Conservation (phyloP, 2,888 invertebrate genomes). For the Omphaloscelis lunosa region DNA sequence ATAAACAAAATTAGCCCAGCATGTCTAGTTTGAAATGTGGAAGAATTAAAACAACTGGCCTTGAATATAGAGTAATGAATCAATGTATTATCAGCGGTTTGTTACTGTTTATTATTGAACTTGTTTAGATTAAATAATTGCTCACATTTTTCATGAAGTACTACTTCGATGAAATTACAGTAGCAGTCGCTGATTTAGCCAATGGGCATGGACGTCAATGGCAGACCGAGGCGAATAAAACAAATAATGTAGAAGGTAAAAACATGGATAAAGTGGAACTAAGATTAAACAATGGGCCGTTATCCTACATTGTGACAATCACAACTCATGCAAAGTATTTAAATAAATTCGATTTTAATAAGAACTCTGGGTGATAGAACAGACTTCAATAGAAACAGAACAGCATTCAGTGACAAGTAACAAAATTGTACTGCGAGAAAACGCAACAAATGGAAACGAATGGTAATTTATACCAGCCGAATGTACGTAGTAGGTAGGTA, state of each 20-base stretch:
- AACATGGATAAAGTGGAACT: not conserved
- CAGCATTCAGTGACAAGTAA: not conserved
- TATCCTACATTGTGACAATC: not conserved
- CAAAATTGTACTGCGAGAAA: slow-evolving; percentile 13
- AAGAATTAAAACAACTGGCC: slow-evolving; percentile 37
- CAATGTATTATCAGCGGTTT: slow-evolving; percentile 37
- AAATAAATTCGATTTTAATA: not conserved
- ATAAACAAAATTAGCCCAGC: slow-evolving; percentile 29
- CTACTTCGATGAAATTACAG: not conserved
- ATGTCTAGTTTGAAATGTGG: slow-evolving; percentile 35
- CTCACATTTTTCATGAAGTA: slow-evolving; percentile 1
- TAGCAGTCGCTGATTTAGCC: not conserved
- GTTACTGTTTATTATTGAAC: slow-evolving; percentile 19
- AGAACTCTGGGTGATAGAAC: not conserved
- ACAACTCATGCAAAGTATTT: slow-evolving; percentile 5
- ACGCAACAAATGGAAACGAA: slow-evolving; percentile 1
- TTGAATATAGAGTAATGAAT: slow-evolving; percentile 39
- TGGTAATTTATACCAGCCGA: slow-evolving; percentile 27
- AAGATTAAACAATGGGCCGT: not conserved
- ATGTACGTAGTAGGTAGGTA: not conserved
- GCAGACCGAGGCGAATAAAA: not conserved
- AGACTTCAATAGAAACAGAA: not conserved
- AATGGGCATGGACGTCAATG: not conserved
- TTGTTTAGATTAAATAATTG: slow-evolving; percentile 39
- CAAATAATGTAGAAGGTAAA: not conserved